Evolutionary conservation across 2,888 invertebrate genomes (phyloP), one percentile per base, ranked within the genome.

Genomic region (Troglohyphantes excavatus): DNA sequence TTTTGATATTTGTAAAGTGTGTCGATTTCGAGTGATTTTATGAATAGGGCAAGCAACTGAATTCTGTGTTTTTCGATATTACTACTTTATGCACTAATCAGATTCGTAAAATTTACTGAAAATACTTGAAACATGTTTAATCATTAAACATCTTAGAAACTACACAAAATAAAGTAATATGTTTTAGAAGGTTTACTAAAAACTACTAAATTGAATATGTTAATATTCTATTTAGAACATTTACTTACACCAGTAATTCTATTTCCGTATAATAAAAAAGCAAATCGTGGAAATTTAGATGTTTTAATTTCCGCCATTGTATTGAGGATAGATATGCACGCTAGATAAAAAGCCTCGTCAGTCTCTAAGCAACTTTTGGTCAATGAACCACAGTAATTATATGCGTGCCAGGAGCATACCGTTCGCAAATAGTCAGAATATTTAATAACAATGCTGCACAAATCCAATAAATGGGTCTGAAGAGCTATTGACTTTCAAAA

Each of bases 301-400:
- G 17, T n/a, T 53, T 53, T 53, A 53, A 53, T 53, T 53, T 53
- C 53, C 53, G 53, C 53, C 13, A 53, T 17, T 53, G 53, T 2
- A 53, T 53, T 53, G 5, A 53, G 2, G 53, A 9, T 53, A 17
- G 53, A 53, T 53, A 53, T 53, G 53, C 53, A 53, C 53, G 53
- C 53, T 53, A 53, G 2, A 53, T 53, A 53, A 53, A 53, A 53
- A 53, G n/a, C 53, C 17, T 13, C 5, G 0, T 53, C 53, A 53
- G 13, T 53, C 17, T n/a, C 53, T 53, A 53, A 53, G 53, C 17
- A 17, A n/a, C 17, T 1, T 53, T 53, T 53, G 53, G 53, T 53
- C 53, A 53, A 53, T n/a, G 53, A 53, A 53, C 53, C n/a, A n/a
- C n/a, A n/a, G n/a, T 53, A 53, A 53, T 53, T 53, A 53, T 53